Conservation (phyloP, 2,888 invertebrate genomes). For the Ectobius pallidus region DNA sequence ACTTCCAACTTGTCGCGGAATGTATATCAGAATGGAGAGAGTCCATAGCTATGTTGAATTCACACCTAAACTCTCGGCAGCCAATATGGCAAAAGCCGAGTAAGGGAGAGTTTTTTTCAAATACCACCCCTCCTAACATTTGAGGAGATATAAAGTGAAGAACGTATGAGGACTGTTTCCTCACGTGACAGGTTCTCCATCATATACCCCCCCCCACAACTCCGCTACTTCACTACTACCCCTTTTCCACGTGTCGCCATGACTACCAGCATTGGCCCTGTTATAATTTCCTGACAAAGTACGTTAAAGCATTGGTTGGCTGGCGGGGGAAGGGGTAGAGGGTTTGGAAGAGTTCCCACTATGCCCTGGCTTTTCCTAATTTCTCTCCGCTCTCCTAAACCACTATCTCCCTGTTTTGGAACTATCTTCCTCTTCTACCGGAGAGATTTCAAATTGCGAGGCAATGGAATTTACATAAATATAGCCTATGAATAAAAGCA, state of each 20-base stretch:
- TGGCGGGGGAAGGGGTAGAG: not conserved
- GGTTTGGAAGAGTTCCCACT: not conserved
- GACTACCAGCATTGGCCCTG: not conserved
- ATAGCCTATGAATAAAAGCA: too few relatives aligned
- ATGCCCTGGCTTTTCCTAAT: not conserved
- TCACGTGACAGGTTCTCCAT: constrained; percentile 26
- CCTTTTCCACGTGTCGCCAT: not conserved
- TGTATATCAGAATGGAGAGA: too few relatives aligned
- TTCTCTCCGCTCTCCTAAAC: too few relatives aligned
- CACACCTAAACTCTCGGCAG: too few relatives aligned
- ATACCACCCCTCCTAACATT: too few relatives aligned
- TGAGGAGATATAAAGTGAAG: not conserved
- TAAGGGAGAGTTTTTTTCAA: too few relatives aligned
- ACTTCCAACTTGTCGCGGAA: too few relatives aligned
- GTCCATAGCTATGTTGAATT: too few relatives aligned
- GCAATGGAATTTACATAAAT: too few relatives aligned
- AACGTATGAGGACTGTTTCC: constrained; percentile 16
- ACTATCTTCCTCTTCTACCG: not conserved
- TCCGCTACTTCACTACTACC: not conserved
- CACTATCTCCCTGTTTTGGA: not conserved
- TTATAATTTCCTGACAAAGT: constrained; percentile 14
- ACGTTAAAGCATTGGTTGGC: not conserved
- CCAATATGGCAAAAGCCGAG: too few relatives aligned
- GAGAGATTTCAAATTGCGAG: too few relatives aligned
- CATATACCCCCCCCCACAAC: not conserved